Evolutionary conservation across 2,888 invertebrate species (phyloP), one percentile per base, ranked within the genome.

Genomic region (Ormyrus nitidulus): DNA sequence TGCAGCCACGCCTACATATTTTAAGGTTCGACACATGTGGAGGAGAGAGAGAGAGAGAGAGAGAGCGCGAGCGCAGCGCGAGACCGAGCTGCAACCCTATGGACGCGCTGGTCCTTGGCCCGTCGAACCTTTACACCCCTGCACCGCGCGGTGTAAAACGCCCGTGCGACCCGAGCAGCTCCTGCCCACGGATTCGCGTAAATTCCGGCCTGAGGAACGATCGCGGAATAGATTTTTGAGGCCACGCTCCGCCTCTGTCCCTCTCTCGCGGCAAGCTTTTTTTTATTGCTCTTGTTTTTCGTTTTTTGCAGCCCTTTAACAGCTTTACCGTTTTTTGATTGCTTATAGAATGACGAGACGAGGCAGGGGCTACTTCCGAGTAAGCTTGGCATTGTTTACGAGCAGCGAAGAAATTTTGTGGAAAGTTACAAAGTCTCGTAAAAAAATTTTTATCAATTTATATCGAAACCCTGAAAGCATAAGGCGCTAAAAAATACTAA

Each of bases 21-120:
- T 90, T 88, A 87, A 89, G 87, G 87, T 89, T 90, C 90, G 90
- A 90, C 90, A 90, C 90, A 90, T 90, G 90, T 90, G 89, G 87
- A 77, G 80, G 44, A 34, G 34, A 34, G 34, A 34, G 78, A 64
- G 75, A 75, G 81, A 74, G 81, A 77, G 79, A 34, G 34, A 73
- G 81, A 74, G 81, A 77, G 79, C 1, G 34, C 81, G 81, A 11
- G 61, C 49, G 61, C 10, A 10, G 51, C 49, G 49, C 46, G 34
- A 34, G 34, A 44, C 5, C 54, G 46, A n/a, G 69, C 58, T 7
- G 44, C 68, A 53, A 72, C 77, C 79, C 70, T 77, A 74, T 77
- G 79, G 56, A 70, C 34, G 34, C 34, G 64, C 53, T 72, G 77
- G 53, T 78, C 78, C 76, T 74, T 81, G 59, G 65, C 78, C 66